Percentiles rank a stretch among this genome's conserved stretches.
Conservation (phyloP, 2,797 vertebrate genomes). For the Poeciliopsis turneri region DNA sequence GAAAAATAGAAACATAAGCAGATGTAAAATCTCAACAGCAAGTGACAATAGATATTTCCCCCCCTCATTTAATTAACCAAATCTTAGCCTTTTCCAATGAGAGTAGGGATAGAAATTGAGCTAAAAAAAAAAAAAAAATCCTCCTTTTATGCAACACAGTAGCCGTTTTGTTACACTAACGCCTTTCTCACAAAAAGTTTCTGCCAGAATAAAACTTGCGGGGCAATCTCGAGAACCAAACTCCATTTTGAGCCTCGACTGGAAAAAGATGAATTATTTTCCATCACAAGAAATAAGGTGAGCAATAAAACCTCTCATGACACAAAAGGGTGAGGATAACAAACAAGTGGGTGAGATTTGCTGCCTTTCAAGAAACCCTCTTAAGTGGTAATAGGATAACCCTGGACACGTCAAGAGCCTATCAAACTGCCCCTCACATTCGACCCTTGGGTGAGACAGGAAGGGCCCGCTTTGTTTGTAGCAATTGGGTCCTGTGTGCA, state of each 20-base stretch:
- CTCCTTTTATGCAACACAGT: background rate
- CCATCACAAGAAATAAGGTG: conserved; percentile 81
- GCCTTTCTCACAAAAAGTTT: conserved; percentile 32
- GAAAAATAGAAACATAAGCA: conserved; percentile 51
- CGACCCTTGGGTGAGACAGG: conserved; percentile 97
- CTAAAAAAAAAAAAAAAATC: background rate
- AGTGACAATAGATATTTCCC: conserved; percentile 19
- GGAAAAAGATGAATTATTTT: conserved; percentile 91
- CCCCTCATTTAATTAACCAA: conserved; percentile 25
- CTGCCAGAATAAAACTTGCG: conserved; percentile 27
- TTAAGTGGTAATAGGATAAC: conserved; percentile 99
- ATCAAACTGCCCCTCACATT: conserved; percentile 98
- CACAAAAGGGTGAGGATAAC: conserved; percentile 87
- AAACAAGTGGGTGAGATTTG: conserved; percentile 94
- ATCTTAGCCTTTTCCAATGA: background rate
- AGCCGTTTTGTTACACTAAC: background rate
- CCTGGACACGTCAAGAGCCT: conserved; percentile 95
- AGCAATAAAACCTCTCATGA: conserved; percentile 89
- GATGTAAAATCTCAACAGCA: conserved; percentile 14
- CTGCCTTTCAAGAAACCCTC: conserved; percentile 97
- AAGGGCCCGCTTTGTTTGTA: conserved; percentile 94
- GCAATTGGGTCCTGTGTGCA: conserved; percentile 93
- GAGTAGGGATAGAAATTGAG: background rate
- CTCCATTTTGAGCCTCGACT: conserved; percentile 82
- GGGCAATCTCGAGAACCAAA: conserved; percentile 9